Evolutionary conservation across 2,797 vertebrate genomes (phyloP), one percentile per base, ranked within the genome.

Genomic region (Sternotherus odoratus): DNA sequence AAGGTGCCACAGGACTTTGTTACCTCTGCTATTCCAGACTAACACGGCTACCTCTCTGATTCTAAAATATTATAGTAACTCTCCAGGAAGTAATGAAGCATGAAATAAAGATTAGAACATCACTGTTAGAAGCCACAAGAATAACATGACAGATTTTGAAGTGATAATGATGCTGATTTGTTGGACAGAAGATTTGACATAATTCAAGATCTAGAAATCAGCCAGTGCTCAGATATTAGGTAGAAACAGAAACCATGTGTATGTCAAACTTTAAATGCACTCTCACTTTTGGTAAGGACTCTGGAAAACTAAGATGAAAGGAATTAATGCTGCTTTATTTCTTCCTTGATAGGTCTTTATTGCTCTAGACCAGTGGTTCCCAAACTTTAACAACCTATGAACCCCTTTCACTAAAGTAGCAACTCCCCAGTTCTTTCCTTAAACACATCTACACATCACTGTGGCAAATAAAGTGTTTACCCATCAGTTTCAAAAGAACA

Each of bases 141-240:
- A 54, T 60, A 72, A 86, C 78, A 93, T 72, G 79, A 86, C 75
- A 94, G 72, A 91, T 57, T 90, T 84, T 92, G 87, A 90, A 95
- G 16, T n/a, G 60, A 95, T 75, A 85, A 79, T 11, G 30, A 85
- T 86, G 84, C 8, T 86, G 66, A 94, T 53, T 93, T 93, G 94
- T 92, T 93, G 92, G 33, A 93, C 6, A 57, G 63, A 91, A 93
- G 49, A 88, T 21, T 9, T 51, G 82, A 96, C 36, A 69, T 49
- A 80, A 87, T 86, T 89, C 46, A 83, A 83, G 21, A 66, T 74
- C 10, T 77, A 80, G 86, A 39, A 95, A 79, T 39, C 85, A 36
- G 33, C 80, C 1, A 6, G 17, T 56, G 17, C 2, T 50, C 82
- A 60, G 30, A 33, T 33, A 60, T 60, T 79, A 91, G 12, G 80